Conservation (phyloP, 1,140 invertebrate species). For the Luehdorfia chinensis region DNA sequence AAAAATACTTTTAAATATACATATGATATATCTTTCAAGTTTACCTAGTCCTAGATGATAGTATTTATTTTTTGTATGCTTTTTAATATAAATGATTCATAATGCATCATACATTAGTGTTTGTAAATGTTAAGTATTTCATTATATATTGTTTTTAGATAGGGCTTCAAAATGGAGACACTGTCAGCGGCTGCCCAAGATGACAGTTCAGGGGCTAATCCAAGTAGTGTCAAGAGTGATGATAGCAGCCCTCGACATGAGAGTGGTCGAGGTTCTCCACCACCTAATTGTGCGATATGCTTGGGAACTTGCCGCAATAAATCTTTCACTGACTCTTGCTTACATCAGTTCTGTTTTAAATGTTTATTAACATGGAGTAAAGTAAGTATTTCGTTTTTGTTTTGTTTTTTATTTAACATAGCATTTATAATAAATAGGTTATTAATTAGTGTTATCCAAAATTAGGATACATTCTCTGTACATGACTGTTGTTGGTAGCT, state of each 20-base stretch:
- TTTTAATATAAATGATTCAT: too few relatives aligned
- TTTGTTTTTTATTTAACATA: not conserved
- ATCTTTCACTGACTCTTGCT: constrained; percentile 93
- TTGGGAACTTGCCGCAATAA: constrained; percentile 90
- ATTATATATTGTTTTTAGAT: constrained; percentile 11
- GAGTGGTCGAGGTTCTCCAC: constrained; percentile 80
- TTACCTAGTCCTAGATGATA: too few relatives aligned
- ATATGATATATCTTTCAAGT: too few relatives aligned
- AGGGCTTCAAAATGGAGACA: constrained; percentile 42
- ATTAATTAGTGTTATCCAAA: too few relatives aligned
- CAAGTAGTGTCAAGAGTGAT: constrained; percentile 58
- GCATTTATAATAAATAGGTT: too few relatives aligned
- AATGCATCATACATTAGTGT: too few relatives aligned
- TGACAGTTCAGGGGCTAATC: constrained; percentile 45
- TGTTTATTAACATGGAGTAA: constrained; percentile 97
- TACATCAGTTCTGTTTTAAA: constrained; percentile 96
- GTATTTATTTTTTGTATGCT: too few relatives aligned
- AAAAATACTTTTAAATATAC: too few relatives aligned
- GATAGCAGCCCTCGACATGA: constrained; percentile 51
- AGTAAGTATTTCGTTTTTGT: constrained; percentile 74
- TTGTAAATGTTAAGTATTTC: too few relatives aligned
- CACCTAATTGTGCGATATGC: constrained; percentile 94
- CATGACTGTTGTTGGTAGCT: too few relatives aligned
- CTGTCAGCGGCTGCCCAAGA: constrained; percentile 41
- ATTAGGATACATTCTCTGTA: too few relatives aligned